Percentiles rank a stretch among this genome's conserved stretches.
Conservation (phyloP, 2,797 vertebrate genomes). For the Acomys russatus region DNA sequence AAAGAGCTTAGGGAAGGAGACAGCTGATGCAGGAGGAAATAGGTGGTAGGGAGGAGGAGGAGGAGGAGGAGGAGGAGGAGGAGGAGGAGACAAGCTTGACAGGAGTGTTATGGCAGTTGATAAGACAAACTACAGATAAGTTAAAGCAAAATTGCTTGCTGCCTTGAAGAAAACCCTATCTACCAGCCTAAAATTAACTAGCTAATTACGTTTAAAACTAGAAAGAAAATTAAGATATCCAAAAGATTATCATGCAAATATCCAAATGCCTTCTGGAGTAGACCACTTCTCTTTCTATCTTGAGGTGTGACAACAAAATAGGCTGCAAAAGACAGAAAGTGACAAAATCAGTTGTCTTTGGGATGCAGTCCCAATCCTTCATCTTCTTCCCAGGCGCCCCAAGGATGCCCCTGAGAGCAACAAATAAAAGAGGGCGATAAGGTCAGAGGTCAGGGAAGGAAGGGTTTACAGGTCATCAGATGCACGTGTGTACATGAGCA, state of each 20-base stretch:
- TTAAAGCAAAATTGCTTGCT: neutral
- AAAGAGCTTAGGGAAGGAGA: conserved; percentile 23
- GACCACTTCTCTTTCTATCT: neutral
- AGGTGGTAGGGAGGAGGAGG: neutral
- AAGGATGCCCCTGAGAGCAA: neutral
- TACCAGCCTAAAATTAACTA: neutral
- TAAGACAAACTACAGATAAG: neutral
- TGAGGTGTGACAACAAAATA: neutral
- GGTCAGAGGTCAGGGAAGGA: neutral
- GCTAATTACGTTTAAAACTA: neutral
- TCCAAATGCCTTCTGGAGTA: conserved; percentile 10
- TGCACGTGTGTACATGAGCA: neutral
- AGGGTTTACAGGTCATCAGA: neutral
- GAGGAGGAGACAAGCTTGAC: neutral
- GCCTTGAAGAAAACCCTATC: neutral
- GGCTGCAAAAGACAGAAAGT: conserved; percentile 31
- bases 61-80: neutral
- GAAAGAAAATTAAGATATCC: neutral
- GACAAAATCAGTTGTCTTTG: neutral
- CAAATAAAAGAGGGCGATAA: neutral
- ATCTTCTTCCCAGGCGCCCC: neutral
- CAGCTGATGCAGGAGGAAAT: neutral
- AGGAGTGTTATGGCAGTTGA: neutral
- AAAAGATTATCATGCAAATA: neutral
- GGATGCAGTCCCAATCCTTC: neutral